Evolutionary conservation across 2,888 invertebrate genomes (phyloP).

Genomic region (Phlogophora meticulosa): DNA sequence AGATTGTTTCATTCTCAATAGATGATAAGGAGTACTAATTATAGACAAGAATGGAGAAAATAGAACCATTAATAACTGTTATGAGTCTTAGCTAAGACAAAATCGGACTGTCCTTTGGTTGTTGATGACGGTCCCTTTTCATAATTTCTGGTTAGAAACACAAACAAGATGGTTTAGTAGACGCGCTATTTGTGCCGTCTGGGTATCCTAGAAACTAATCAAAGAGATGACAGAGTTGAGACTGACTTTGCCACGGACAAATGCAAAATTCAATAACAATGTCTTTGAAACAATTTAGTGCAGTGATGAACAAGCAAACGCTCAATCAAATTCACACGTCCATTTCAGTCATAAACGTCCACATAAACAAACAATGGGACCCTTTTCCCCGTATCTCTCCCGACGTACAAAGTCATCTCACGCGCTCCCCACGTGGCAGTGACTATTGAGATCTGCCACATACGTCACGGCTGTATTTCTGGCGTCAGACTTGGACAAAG

Average conservation of each 20-base stretch:
- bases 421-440: conserved; percentile 55
- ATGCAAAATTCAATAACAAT: background rate
- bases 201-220: background rate
- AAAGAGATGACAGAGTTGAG: background rate
- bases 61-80: background rate
- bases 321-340: conserved; percentile 26
- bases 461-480: conserved; percentile 56
- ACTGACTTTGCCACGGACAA: background rate
- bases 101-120: too few species aligned
- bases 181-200: background rate
- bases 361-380: conserved; percentile 48
- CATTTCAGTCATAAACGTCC: conserved; percentile 10
- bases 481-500: conserved; percentile 52
- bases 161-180: background rate
- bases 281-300: background rate
- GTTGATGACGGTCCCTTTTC: background rate
- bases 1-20: conserved; percentile 15
- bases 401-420: conserved; percentile 30
- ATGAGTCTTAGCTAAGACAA: background rate
- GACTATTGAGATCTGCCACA: conserved; percentile 52
- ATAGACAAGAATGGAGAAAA: conserved; percentile 3
- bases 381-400: conserved; percentile 21
- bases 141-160: background rate
- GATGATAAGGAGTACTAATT: conserved; percentile 31
- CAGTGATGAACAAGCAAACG: background rate